A percentile compares a stretch with the other conserved stretches of the same genome.
These are phyloP conservation scores for Eublepharis macularius DNA, from an alignment of 2,113 vertebrate genomes.

Conservation along the genomic window DNA sequence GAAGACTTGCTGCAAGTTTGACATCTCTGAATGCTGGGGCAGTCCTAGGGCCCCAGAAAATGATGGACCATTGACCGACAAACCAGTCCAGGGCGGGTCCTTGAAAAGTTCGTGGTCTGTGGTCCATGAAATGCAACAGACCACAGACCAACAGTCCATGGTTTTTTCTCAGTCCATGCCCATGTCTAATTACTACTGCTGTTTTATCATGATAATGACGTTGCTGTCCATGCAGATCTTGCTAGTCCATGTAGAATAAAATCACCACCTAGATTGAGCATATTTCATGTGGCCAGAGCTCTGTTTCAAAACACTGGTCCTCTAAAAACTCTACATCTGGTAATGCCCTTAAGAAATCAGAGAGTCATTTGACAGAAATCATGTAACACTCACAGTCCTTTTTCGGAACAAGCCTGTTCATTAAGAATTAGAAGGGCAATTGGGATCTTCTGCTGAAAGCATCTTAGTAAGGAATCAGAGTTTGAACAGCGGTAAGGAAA, in stretches of 20 bases:
- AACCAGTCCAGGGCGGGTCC: too few relatives aligned
- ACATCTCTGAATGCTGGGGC: too few relatives aligned
- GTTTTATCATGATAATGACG: neutral
- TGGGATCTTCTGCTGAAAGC: neutral
- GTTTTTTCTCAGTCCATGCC: too few relatives aligned
- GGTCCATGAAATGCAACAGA: too few relatives aligned
- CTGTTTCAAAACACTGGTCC: neutral
- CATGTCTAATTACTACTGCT: neutral
- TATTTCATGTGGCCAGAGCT: neutral
- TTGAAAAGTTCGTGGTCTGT: too few relatives aligned
- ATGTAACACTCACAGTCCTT: neutral
- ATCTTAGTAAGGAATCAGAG: neutral
- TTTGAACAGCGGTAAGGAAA: neutral
- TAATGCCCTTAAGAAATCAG: neutral
- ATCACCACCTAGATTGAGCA: neutral
- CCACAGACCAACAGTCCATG: too few relatives aligned
- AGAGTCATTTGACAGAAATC: neutral
- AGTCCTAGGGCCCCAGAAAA: too few relatives aligned
- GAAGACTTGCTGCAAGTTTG: too few relatives aligned
- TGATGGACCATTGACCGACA: too few relatives aligned
- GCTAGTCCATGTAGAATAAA: neutral
- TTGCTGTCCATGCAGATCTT: neutral
- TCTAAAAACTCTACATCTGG: neutral
- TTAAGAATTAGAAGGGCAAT: neutral
- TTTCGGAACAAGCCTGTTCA: neutral